Conservation (phyloP, 1,140 invertebrate species). For the Periplaneta americana region DNA sequence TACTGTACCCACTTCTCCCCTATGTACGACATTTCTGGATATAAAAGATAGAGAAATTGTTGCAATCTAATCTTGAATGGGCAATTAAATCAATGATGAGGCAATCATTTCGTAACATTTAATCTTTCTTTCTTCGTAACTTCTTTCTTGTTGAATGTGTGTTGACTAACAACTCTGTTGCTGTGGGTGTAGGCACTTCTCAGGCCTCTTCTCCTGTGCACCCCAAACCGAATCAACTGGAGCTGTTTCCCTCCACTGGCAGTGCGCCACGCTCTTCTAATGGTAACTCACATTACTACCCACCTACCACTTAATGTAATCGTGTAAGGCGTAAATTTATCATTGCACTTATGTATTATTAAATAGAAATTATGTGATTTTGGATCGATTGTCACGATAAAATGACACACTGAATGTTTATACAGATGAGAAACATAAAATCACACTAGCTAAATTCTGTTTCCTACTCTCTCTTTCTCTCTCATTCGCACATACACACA, state of each 20-base stretch:
- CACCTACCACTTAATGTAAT: neutral
- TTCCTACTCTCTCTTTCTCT: too few relatives aligned
- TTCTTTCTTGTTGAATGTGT: neutral
- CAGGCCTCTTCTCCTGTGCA: constrained; percentile 62
- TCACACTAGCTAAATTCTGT: too few relatives aligned
- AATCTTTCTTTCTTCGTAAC: neutral
- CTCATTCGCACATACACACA: too few relatives aligned
- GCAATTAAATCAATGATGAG: neutral
- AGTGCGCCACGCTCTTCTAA: constrained; percentile 57
- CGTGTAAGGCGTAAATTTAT: too few relatives aligned
- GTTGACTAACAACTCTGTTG: neutral
- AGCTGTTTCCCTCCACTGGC: constrained; percentile 55
- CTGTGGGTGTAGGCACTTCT: constrained; percentile 54
- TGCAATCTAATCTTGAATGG: neutral
- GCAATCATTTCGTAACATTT: neutral
- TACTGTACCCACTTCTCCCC: too few relatives aligned
- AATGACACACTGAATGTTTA: too few relatives aligned
- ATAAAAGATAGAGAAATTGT: too few relatives aligned
- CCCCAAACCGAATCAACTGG: constrained; percentile 57
- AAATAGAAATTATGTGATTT: too few relatives aligned
- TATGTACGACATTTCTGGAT: too few relatives aligned
- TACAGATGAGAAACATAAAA: too few relatives aligned
- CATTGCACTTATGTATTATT: too few relatives aligned
- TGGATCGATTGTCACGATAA: too few relatives aligned
- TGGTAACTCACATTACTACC: constrained; percentile 46